phyloP scores from a whole-genome alignment of 2,888 invertebrate species.

The Polyommatus icarus region DNA sequence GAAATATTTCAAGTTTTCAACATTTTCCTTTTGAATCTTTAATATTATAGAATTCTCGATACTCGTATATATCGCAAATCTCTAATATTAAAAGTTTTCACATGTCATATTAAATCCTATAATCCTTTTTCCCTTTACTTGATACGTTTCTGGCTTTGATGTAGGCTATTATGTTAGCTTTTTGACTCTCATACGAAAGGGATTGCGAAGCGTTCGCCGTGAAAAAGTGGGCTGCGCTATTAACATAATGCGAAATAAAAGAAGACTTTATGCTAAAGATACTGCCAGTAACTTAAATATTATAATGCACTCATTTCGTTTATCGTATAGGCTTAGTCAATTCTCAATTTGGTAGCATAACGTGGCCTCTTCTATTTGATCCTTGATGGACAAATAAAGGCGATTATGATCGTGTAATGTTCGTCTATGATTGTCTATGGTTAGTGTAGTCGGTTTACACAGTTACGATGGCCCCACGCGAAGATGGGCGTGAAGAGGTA shows the following conservation, averaged over 20 bases:
- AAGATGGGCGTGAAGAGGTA: no score
- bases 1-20: no score
- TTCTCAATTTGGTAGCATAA: not conserved
- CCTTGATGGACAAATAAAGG: no score
- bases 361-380: no score
- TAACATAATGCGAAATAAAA: constrained; percentile 6
- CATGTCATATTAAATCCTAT: not conserved
- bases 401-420: no score
- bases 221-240: not conserved
- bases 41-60: not conserved
- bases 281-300: not conserved
- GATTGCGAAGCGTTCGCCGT: not conserved
- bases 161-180: not conserved
- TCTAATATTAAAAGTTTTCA: not conserved
- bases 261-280: not conserved
- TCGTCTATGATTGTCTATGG: no score
- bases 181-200: not conserved
- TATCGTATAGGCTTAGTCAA: not conserved
- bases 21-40: not conserved
- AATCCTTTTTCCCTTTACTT: not conserved
- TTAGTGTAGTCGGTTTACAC: no score
- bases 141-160: constrained; percentile 9
- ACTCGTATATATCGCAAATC: not conserved
- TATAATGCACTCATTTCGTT: not conserved
- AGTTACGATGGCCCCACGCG: no score